These are phyloP conservation scores for Genyomyrus donnyi DNA, from an alignment of 2,113 vertebrate species.

Conservation along the genomic window DNA sequence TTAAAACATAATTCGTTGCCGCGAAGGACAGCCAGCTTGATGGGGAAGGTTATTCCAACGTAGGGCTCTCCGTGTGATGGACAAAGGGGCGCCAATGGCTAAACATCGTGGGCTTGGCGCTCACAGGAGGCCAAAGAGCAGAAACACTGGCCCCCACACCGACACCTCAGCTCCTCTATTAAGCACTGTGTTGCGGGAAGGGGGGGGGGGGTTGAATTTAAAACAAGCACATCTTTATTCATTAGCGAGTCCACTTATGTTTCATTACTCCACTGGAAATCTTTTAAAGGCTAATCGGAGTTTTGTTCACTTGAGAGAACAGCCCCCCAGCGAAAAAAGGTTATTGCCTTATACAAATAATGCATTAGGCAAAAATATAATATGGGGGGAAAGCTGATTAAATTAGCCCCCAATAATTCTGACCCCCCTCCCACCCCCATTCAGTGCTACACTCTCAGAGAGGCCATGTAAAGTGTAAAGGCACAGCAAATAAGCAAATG, in stretches of 20 bases:
- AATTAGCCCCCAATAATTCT: conserved; percentile 1
- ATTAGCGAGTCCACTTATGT: conserved; percentile 47
- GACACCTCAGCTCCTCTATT: background rate
- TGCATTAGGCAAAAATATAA: background rate
- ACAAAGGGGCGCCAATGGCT: background rate
- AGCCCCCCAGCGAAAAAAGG: conserved; percentile 13
- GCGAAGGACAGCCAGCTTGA: background rate
- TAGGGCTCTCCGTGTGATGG: background rate
- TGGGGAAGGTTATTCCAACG: background rate
- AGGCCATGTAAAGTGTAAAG: background rate
- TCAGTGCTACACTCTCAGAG: background rate
- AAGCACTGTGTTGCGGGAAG: background rate
- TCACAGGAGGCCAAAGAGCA: background rate
- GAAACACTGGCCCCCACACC: background rate
- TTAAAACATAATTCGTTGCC: background rate
- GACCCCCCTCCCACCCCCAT: background rate
- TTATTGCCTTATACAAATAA: conserved; percentile 23
- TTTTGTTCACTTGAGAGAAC: conserved; percentile 16
- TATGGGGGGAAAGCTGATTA: conserved; percentile 9
- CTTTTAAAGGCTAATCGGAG: conserved; percentile 38
- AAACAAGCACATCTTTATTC: conserved; percentile 45
- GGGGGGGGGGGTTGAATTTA: conserved; percentile 8
- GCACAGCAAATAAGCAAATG: background rate
- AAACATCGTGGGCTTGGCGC: background rate
- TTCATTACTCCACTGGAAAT: conserved; percentile 57